A percentile compares a stretch with the other conserved stretches of the same genome.
Conservation (phyloP, 2,113 vertebrate genomes). For the Petroica traversi region DNA sequence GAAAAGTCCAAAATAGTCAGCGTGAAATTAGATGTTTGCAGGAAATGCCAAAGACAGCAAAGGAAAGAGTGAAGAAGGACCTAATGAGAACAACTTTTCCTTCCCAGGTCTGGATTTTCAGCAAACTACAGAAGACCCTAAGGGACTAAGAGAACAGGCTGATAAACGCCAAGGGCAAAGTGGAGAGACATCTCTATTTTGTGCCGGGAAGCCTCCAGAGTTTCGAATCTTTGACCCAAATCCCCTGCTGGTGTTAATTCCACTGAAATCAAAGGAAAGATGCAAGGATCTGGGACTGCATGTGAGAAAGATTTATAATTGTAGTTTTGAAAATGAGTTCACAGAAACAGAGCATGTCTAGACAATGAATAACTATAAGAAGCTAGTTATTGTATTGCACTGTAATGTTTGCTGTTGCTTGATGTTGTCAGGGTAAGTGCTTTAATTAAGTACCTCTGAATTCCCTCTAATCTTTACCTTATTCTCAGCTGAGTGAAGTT, state of each 20-base stretch:
- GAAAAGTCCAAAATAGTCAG: background rate
- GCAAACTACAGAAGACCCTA: background rate
- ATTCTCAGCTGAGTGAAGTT: background rate
- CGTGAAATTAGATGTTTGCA: background rate
- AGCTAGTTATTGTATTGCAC: background rate
- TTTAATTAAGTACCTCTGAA: background rate
- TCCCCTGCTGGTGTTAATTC: background rate
- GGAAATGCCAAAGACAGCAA: background rate
- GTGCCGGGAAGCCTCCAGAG: background rate
- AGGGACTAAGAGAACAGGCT: fast-evolving
- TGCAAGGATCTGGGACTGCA: background rate
- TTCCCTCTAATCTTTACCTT: background rate
- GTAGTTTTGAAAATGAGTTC: background rate
- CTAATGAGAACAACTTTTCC: background rate
- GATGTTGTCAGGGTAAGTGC: background rate
- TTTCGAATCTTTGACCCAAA: background rate
- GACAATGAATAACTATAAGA: background rate
- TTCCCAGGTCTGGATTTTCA: background rate
- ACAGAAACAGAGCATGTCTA: background rate
- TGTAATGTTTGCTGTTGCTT: background rate
- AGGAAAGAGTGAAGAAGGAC: background rate
- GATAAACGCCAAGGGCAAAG: background rate
- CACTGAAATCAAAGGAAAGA: background rate
- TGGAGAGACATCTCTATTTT: background rate
- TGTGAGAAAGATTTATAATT: background rate